Evolutionary conservation across 2,888 invertebrate species (phyloP), one percentile per base, ranked within the genome.

Genomic region (Lasioglossum lativentre): DNA sequence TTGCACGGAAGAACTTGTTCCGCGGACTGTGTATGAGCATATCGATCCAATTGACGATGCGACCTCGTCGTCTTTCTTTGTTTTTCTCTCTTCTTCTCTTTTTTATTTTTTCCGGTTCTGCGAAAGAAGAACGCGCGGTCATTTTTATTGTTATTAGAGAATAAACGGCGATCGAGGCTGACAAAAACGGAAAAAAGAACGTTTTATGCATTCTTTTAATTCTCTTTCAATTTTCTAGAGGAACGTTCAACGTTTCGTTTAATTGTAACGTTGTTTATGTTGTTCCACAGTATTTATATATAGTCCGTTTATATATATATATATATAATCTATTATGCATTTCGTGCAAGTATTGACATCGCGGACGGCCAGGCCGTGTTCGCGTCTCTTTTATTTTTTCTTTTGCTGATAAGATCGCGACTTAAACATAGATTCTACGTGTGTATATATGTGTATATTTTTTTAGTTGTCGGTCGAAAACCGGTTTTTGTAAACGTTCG

Each of bases 121-220:
- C 19, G 16, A 30, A 52, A 47, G 30, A 59, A 40, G 72, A 76
- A 40, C 42, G 34, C 40, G 47, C 30, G 70, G 16, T 59, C n/a
- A 34, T 42, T 68, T 63, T 75, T 71, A 30, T 68, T 76, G 40
- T 63, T 56, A 34, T 45, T 47, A 34, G 59, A 42, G 27, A 78
- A n/a, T n/a, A n/a, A 73, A 81, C 75, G 86, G 74, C 81, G 75
- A 85, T 85, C 86, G 81, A 66, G 38, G 38, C 81, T 85, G 86
- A 81, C 86, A 86, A 81, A 86, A 59, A 82, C 75, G 85, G 59
- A 73, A 4, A n/a, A 27, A 34, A 73, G 34, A 40, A 68, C 23
- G 34, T 68, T 68, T 42, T 0, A 45, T 16, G 5, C 38, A 6
- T 30, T 16, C 38, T 72, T 14, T 72, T 10, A n/a, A n/a, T 47